Conservation (phyloP, 2,888 invertebrate species). For the Clepsis dumicolana region DNA sequence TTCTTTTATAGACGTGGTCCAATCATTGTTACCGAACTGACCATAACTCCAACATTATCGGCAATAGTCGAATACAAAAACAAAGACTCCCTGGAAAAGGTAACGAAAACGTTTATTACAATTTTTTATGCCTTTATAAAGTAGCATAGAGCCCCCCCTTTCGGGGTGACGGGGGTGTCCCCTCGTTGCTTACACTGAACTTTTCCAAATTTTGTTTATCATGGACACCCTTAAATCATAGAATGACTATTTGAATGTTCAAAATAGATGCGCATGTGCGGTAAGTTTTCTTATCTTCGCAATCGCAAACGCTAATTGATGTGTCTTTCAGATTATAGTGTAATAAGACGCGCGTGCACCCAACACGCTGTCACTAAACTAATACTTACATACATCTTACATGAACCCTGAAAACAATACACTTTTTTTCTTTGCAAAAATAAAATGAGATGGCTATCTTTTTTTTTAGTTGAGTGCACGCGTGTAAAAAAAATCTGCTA, state of each 20-base stretch:
- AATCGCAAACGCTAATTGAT: not conserved
- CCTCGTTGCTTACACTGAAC: constrained; percentile 63
- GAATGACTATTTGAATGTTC: constrained; percentile 85
- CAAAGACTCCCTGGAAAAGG: constrained; percentile 86
- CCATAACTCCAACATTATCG: constrained; percentile 86
- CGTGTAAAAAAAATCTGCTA: too few species aligned
- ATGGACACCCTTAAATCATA: constrained; percentile 60
- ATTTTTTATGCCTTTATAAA: constrained; percentile 66
- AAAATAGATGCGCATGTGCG: constrained; percentile 68
- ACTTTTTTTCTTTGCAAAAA: too few species aligned
- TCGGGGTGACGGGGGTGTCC: constrained; percentile 50
- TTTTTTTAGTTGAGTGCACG: too few species aligned
- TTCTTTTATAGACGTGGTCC: constrained; percentile 87
- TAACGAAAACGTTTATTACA: constrained; percentile 82
- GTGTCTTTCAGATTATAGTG: not conserved
- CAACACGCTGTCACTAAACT: too few species aligned
- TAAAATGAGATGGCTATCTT: too few species aligned
- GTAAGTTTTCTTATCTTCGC: constrained; percentile 13
- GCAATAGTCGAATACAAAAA: constrained; percentile 86
- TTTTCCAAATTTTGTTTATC: constrained; percentile 72
- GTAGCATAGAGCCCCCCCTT: constrained; percentile 53
- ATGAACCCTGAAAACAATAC: too few species aligned
- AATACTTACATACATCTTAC: too few species aligned
- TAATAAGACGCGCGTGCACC: not conserved
- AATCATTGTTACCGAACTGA: constrained; percentile 86